Evolutionary conservation across 2,797 vertebrate species (phyloP).

Genomic region (Pseudotriccus pelzelni): DNA sequence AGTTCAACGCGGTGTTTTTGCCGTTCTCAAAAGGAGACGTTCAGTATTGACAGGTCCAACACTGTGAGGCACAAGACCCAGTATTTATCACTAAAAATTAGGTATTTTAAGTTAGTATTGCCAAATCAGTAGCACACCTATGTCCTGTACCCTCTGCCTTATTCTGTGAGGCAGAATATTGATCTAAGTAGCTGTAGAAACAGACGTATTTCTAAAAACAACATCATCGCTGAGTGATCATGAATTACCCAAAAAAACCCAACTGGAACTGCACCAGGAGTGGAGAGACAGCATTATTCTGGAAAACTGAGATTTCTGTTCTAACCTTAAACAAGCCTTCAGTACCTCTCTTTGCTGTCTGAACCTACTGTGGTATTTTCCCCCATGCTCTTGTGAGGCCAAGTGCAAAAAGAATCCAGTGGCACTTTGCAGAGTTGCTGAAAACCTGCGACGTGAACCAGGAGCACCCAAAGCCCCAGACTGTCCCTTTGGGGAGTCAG

Average conservation of each 20-base stretch:
- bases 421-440: not conserved
- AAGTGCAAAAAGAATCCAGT: not conserved
- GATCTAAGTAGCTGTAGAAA: not conserved
- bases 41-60: not conserved
- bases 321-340: not conserved
- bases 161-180: not conserved
- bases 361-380: not conserved
- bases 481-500: not conserved
- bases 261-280: not conserved
- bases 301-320: not conserved
- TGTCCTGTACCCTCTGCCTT: not conserved
- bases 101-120: not conserved
- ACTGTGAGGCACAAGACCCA: not conserved
- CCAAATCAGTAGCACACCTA: not conserved
- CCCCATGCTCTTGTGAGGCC: not conserved
- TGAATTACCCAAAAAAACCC: not conserved
- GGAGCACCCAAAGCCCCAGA: not conserved
- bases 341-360: not conserved
- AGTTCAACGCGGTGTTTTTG: not conserved
- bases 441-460: not conserved
- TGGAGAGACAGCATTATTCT: not conserved
- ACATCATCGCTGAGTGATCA: not conserved
- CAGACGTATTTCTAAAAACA: not conserved
- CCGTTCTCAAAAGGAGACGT: not conserved
- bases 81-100: not conserved